Conservation (phyloP, 1,140 invertebrate species). For the Oryzaephilus surinamensis region DNA sequence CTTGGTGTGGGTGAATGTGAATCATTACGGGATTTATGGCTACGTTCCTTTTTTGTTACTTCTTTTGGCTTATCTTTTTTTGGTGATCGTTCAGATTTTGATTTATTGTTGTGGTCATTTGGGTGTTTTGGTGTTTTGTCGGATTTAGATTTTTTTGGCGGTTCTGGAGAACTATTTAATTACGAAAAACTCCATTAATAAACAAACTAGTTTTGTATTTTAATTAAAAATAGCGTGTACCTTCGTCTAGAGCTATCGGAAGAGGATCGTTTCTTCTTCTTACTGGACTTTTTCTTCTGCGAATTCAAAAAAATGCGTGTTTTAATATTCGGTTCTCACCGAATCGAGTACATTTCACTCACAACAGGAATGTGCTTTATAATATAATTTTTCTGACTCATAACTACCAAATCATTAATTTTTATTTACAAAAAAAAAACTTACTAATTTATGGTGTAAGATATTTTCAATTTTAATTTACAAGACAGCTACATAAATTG, state of each 20-base stretch:
- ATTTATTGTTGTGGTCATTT: constrained; percentile 1
- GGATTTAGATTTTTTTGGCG: constrained; percentile 15
- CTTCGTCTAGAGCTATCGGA: constrained; percentile 20
- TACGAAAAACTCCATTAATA: not conserved
- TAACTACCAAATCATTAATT: constrained; percentile 6
- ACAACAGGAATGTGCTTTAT: constrained; percentile 6
- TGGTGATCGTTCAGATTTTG: too few relatives aligned
- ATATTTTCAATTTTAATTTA: constrained; percentile 9
- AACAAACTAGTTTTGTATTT: not conserved
- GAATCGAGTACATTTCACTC: not conserved
- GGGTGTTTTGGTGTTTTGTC: constrained; percentile 13
- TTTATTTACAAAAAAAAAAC: not conserved
- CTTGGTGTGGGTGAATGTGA: too few relatives aligned
- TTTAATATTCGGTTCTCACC: too few relatives aligned
- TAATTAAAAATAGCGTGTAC: constrained; percentile 8
- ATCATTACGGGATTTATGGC: too few relatives aligned
- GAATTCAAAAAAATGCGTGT: constrained; percentile 34
- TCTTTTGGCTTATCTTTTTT: too few relatives aligned
- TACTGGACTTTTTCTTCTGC: constrained; percentile 43
- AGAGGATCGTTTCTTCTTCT: constrained; percentile 36
- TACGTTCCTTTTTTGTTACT: too few relatives aligned
- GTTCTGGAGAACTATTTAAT: constrained; percentile 22
- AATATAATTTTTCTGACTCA: too few relatives aligned
- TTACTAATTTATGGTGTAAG: constrained; percentile 1
- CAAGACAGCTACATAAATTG: constrained; percentile 9